Evolutionary conservation across 1,140 invertebrate species (phyloP), one percentile per base, ranked within the genome.

Genomic region (Pentalonia nigronervosa): DNA sequence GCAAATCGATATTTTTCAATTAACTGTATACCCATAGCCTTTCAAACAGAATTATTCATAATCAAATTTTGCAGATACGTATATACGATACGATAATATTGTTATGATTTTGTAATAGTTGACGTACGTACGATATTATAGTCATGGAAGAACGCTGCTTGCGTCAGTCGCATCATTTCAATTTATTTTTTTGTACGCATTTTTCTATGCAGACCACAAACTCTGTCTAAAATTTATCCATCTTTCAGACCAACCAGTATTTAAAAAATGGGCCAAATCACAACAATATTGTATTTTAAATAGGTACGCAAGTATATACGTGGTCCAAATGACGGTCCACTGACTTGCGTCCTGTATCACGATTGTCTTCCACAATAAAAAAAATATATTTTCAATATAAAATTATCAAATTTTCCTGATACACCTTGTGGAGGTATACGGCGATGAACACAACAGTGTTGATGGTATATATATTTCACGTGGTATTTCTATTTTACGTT

Each of bases 1-100:
- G 41, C 84, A 87, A 87, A 87, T 87, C 45, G 14, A 87, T 87
- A 87, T 87, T 47, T 48, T 47, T 87, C 45, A 47, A 87, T 87
- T 87, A 87, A 30, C 84, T 20, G 14, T 67, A 30, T 34, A 67
- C 34, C 76, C 34, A 17, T 41, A 41, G 36, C 83, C 83, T 41
- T 84, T 84, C 83, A 45, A 36, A 41, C 81, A 41, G 7, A 41
- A 84, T 84, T 84, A 84, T 45, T 45, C 41, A 45, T 8, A 84
- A 9, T 41, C 41, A 41, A 84, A 84, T n/a, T 76, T 76, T 17
- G 60, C 36, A 84, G 45, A 36, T 23, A 81, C 20, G 17, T 36
- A 36, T 36, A 81, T 81, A 21, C 41, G 41, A 41, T 76, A 34
- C 7, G 7, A 36, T 36, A 21, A 23, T 36, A 81, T 81, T 34